Conservation (phyloP, 1,140 invertebrate genomes). For the Odontomachus brunneus region DNA sequence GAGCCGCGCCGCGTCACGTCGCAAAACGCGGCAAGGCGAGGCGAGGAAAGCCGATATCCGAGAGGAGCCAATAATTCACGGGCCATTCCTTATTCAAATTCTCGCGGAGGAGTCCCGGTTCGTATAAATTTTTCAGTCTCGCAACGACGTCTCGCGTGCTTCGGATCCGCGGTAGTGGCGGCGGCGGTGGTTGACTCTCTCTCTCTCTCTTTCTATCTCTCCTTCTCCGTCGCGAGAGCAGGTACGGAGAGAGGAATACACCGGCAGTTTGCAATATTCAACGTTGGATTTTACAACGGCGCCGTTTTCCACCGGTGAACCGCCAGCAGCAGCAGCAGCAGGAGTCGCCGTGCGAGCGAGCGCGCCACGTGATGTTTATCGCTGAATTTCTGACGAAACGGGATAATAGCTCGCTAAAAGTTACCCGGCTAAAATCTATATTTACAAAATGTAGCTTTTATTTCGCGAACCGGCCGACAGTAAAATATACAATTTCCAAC, state of each 20-base stretch:
- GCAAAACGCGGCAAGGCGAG: slow-evolving; percentile 45
- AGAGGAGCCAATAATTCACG: slow-evolving; percentile 69
- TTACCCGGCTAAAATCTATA: slow-evolving; percentile 4
- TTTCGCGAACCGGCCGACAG: slow-evolving; percentile 8
- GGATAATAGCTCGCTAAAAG: neutral
- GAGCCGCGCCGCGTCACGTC: no score
- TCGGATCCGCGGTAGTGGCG: neutral
- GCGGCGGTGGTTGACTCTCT: neutral
- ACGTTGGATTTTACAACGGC: slow-evolving; percentile 1
- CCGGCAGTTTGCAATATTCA: slow-evolving; percentile 14
- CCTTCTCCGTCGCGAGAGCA: no score
- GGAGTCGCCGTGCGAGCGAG: no score
- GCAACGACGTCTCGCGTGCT: neutral
- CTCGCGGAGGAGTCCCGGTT: no score
- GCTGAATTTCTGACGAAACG: neutral
- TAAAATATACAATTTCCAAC: slow-evolving; percentile 29
- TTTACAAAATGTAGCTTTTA: slow-evolving; percentile 14
- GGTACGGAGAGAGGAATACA: no score
- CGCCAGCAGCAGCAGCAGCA: no score
- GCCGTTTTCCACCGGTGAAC: no score
- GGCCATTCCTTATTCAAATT: slow-evolving; percentile 71
- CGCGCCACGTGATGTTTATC: neutral
- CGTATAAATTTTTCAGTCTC: slow-evolving; percentile 23
- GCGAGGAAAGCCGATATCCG: slow-evolving; percentile 60
- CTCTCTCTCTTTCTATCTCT: no score